These are phyloP conservation scores for Podarcis cretensis DNA, from an alignment of 2,113 vertebrate genomes.

Conservation along the genomic window DNA sequence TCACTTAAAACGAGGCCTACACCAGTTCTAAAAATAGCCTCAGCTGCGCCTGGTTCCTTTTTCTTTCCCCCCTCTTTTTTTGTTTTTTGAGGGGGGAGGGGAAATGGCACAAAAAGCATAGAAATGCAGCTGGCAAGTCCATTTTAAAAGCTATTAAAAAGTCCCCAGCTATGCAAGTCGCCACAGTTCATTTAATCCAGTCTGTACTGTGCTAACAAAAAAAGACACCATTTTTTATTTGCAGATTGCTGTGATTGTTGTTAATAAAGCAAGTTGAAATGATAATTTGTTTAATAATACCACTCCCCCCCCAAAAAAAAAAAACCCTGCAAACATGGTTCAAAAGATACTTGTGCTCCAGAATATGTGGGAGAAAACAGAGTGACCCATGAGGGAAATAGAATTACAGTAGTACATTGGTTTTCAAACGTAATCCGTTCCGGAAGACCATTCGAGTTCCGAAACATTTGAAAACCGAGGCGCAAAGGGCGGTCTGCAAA, in stretches of 20 bases:
- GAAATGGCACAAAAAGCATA: not conserved
- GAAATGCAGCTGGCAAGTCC: slow-evolving; percentile 42
- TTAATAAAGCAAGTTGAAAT: not conserved
- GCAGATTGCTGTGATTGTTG: not conserved
- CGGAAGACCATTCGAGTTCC: no score
- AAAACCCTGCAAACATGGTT: no score
- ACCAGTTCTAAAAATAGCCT: slow-evolving; percentile 55
- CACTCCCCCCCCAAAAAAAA: not conserved
- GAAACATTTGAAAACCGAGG: no score
- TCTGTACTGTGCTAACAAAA: not conserved
- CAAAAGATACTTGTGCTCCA: no score
- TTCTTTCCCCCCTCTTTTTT: slow-evolving; percentile 29
- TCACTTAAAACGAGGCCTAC: slow-evolving; percentile 14
- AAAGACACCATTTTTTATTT: not conserved
- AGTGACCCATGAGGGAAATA: no score
- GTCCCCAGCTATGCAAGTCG: not conserved
- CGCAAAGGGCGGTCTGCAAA: no score
- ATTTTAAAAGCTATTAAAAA: slow-evolving; percentile 20
- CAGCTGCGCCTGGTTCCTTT: slow-evolving; percentile 33
- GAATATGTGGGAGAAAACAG: no score
- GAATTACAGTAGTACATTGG: no score
- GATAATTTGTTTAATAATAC: not conserved
- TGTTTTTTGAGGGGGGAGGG: no score
- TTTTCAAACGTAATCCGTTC: no score
- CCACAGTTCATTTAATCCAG: slow-evolving; percentile 21